phyloP scores from a whole-genome alignment of 2,888 invertebrate genomes.

The Pherbina coryleti region DNA sequence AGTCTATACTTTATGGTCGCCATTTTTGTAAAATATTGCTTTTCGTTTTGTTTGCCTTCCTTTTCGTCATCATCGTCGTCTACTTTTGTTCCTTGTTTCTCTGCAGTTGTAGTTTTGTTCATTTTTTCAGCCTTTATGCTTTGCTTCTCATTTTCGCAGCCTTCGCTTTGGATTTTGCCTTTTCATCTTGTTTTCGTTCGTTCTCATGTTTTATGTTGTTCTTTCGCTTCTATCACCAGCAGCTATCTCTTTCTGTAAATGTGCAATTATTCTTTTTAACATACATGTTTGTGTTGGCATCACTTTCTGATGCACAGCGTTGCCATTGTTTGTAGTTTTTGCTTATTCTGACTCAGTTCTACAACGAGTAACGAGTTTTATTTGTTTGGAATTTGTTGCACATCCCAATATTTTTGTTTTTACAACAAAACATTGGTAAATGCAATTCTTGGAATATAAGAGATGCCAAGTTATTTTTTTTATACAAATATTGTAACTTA shows the following conservation, averaged over 20 bases:
- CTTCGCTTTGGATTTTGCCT: constrained; percentile 42
- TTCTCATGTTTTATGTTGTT: constrained; percentile 46
- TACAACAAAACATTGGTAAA: neutral
- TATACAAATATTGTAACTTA: too few species aligned
- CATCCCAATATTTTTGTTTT: neutral
- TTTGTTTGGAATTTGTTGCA: constrained; percentile 14
- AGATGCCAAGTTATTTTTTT: neutral
- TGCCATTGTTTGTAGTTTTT: constrained; percentile 38
- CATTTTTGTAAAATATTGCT: constrained; percentile 38
- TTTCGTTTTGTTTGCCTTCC: constrained; percentile 33
- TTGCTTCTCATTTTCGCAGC: constrained; percentile 41
- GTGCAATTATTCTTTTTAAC: neutral
- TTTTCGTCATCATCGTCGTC: constrained; percentile 20
- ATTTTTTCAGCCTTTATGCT: constrained; percentile 14
- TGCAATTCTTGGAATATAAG: neutral
- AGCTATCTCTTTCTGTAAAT: neutral
- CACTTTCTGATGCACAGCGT: constrained; percentile 30
- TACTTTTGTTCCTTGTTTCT: constrained; percentile 31
- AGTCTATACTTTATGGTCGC: constrained; percentile 38
- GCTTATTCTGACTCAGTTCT: neutral
- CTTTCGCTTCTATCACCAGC: constrained; percentile 19
- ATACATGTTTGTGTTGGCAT: constrained; percentile 39
- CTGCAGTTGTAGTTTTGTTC: constrained; percentile 31
- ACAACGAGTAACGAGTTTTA: neutral
- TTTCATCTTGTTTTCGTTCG: constrained; percentile 33